A percentile compares a stretch with the other conserved stretches of the same genome.
These are phyloP conservation scores for Charaxes varanes DNA, from an alignment of 1,140 invertebrate species.

Conservation along the genomic window DNA sequence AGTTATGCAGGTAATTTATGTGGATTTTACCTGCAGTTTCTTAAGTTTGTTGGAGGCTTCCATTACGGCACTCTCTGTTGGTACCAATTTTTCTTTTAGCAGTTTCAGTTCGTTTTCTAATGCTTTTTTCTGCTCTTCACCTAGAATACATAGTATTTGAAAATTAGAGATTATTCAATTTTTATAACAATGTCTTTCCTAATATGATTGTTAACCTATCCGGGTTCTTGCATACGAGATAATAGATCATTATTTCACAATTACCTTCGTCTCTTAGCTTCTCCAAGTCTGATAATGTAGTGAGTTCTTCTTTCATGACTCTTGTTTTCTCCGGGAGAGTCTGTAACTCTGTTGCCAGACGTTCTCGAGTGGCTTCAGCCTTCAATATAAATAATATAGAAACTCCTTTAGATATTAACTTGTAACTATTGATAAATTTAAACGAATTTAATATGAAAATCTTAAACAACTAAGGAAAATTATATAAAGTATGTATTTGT, in stretches of 20 bases:
- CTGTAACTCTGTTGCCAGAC: slow-evolving; percentile 61
- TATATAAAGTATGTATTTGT: too few relatives aligned
- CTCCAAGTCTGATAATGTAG: slow-evolving; percentile 65
- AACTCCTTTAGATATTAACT: background rate
- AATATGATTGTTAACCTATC: too few relatives aligned
- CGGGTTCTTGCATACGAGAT: too few relatives aligned
- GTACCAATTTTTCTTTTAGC: slow-evolving; percentile 24
- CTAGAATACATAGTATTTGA: slow-evolving; percentile 31
- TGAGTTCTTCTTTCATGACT: slow-evolving; percentile 66
- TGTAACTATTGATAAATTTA: background rate
- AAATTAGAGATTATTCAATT: too few relatives aligned
- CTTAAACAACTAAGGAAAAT: too few relatives aligned
- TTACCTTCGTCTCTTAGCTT: slow-evolving; percentile 59
- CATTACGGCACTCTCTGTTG: slow-evolving; percentile 24
- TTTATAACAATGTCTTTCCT: too few relatives aligned
- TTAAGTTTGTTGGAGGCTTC: slow-evolving; percentile 26
- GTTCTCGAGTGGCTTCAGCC: slow-evolving; percentile 63
- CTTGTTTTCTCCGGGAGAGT: slow-evolving; percentile 65
- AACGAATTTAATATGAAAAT: too few relatives aligned
- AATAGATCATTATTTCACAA: background rate
- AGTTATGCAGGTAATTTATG: background rate
- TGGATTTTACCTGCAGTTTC: slow-evolving; percentile 21
- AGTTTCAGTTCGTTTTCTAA: slow-evolving; percentile 47
- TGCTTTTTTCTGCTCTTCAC: slow-evolving; percentile 51
- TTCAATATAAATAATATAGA: slow-evolving; percentile 19